A percentile compares a stretch with the other conserved stretches of the same genome.
Evolutionary conservation across 2,113 vertebrate species (phyloP).

Genomic region (Chrysemys picta): DNA sequence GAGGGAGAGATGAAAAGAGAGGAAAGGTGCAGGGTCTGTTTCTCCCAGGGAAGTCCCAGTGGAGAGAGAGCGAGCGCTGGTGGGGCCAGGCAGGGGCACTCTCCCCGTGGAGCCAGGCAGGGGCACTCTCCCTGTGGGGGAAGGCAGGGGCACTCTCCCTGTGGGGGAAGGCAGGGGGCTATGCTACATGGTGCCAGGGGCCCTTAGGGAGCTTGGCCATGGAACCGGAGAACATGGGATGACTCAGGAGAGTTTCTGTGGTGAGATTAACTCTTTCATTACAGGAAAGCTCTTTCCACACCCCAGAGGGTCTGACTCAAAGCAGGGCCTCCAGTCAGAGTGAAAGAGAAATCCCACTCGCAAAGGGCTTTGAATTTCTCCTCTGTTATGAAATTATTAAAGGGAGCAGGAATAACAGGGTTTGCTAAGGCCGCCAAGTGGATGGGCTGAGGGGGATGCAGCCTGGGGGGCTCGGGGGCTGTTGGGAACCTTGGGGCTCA

Average conservation of each 20-base stretch:
- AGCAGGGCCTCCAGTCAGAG: constrained; percentile 57
- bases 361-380: constrained; percentile 45
- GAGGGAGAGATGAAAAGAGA: neutral
- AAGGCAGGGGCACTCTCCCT: neutral
- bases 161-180: neutral
- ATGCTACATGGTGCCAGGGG: neutral
- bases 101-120: too few species aligned
- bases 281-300: constrained; percentile 39
- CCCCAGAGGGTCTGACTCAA: constrained; percentile 60
- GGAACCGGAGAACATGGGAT: neutral
- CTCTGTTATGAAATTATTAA: constrained; percentile 33
- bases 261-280: neutral
- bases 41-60: neutral
- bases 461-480: neutral
- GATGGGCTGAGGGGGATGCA: neutral
- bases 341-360: constrained; percentile 72
- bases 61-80: neutral
- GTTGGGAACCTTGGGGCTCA: neutral
- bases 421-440: neutral
- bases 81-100: too few species aligned
- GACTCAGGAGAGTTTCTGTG: constrained; percentile 21
- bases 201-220: too few species aligned
- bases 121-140: neutral
- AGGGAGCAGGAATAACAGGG: neutral
- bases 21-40: too few species aligned